Percentiles rank a stretch among this genome's conserved stretches.
Evolutionary conservation across 1,140 invertebrate genomes (phyloP).

Genomic region (Akabosia matsudoensis): DNA sequence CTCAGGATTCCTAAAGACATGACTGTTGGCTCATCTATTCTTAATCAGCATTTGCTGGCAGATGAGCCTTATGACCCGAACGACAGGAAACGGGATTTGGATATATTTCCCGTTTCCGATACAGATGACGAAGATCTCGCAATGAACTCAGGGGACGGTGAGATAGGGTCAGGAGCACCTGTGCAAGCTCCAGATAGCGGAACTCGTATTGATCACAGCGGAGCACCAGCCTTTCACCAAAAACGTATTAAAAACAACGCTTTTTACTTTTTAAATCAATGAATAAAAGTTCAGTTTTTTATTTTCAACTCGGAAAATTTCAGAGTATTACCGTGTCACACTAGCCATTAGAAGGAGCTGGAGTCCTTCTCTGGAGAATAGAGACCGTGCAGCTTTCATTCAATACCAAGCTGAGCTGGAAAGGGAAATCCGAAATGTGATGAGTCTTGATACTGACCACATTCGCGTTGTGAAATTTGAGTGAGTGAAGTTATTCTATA

Average conservation of each 20-base stretch:
- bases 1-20: neutral
- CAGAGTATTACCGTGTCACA: slow-evolving; percentile 42
- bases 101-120: slow-evolving; percentile 24
- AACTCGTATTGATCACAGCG: neutral
- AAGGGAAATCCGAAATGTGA: slow-evolving; percentile 6
- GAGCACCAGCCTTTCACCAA: too few species aligned
- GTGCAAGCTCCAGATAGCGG: neutral
- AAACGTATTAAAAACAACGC: too few species aligned
- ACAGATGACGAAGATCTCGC: slow-evolving; percentile 44
- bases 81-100: neutral
- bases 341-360: slow-evolving; percentile 42
- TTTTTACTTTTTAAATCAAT: neutral
- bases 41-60: neutral
- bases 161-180: slow-evolving; percentile 28
- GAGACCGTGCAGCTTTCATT: slow-evolving; percentile 26
- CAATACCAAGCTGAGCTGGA: slow-evolving; percentile 38
- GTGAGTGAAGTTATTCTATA: slow-evolving; percentile 31
- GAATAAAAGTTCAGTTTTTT: neutral
- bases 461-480: slow-evolving; percentile 40
- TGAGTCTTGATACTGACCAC: slow-evolving; percentile 31
- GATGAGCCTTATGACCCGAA: neutral
- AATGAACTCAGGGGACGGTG: slow-evolving; percentile 27
- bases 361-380: slow-evolving; percentile 39
- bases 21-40: neutral
- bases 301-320: slow-evolving; percentile 17